Evolutionary conservation across 2,113 vertebrate genomes (phyloP).

Genomic region (Phrynosoma platyrhinos): DNA sequence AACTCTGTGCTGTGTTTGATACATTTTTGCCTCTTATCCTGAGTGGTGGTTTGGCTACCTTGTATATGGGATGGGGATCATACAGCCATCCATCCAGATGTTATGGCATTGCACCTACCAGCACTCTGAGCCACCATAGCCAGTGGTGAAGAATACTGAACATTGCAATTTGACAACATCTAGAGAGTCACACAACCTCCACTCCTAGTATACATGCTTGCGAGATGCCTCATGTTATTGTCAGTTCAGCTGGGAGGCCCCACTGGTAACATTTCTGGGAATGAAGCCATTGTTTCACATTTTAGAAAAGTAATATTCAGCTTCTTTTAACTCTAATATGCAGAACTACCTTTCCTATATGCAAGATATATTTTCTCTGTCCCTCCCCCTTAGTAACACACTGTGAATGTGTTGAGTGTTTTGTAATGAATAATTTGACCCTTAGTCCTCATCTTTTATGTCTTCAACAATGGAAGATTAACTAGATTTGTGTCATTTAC

Average conservation of each 20-base stretch:
- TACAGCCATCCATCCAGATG: no score
- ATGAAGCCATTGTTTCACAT: no score
- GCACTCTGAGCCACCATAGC: no score
- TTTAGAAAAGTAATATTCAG: background rate
- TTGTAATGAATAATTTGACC: constrained; percentile 27
- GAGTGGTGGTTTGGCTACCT: background rate
- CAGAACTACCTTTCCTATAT: background rate
- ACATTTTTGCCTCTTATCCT: background rate
- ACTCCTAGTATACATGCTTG: background rate
- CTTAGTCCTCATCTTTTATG: constrained; percentile 42
- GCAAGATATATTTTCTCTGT: background rate
- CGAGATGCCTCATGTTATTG: no score
- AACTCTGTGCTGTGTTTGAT: background rate
- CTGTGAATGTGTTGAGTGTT: constrained; percentile 50
- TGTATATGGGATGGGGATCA: background rate
- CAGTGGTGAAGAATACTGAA: no score
- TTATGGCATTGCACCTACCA: no score
- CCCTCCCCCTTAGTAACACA: constrained; percentile 20
- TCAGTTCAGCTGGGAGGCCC: no score
- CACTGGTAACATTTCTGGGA: background rate
- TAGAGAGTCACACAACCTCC: no score
- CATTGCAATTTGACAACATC: no score
- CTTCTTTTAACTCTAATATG: background rate
- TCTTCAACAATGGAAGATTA: constrained; percentile 48
- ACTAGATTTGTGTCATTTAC: constrained; percentile 33